These are phyloP conservation scores for Arrhamphus sclerolepis DNA, from an alignment of 2,797 vertebrate genomes.

Conservation along the genomic window DNA sequence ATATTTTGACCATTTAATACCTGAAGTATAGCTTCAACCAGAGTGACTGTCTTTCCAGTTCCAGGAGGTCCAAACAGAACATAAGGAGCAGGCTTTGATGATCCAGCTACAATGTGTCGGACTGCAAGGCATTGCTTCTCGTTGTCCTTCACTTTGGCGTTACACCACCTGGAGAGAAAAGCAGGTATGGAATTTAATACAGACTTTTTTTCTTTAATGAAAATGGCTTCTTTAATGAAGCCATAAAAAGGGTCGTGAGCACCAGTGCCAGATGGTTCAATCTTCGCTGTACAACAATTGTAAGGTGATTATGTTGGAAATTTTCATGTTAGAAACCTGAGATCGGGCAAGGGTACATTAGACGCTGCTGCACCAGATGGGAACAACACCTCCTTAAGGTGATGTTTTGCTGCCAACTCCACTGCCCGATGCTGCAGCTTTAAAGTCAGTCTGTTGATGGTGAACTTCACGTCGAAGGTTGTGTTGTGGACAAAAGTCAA, in stretches of 20 bases:
- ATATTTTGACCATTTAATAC: conserved; percentile 28
- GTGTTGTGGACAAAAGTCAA: conserved; percentile 81
- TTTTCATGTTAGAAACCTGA: conserved; percentile 62
- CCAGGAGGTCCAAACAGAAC: conserved; percentile 95
- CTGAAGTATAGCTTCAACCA: conserved; percentile 68
- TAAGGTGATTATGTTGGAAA: no score
- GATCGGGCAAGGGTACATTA: conserved; percentile 43
- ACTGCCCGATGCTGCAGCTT: conserved; percentile 87
- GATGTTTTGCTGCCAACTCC: conserved; percentile 66
- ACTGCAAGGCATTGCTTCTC: conserved; percentile 86
- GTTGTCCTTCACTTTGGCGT: conserved; percentile 84
- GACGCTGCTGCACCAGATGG: conserved; percentile 68
- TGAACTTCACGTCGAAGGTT: conserved; percentile 91
- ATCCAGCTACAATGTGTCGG: conserved; percentile 84
- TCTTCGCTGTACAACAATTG: background rate
- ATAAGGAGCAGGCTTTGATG: conserved; percentile 90
- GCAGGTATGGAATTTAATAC: background rate
- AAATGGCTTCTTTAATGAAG: background rate
- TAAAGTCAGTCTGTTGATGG: conserved; percentile 86
- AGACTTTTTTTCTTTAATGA: background rate
- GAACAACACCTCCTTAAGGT: conserved; percentile 84
- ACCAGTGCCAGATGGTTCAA: no score
- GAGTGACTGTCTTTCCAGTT: conserved; percentile 80
- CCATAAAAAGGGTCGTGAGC: no score
- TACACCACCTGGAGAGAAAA: conserved; percentile 79